Evolutionary conservation across 1,140 invertebrate genomes (phyloP).

Genomic region (Arctopsyche grandis): DNA sequence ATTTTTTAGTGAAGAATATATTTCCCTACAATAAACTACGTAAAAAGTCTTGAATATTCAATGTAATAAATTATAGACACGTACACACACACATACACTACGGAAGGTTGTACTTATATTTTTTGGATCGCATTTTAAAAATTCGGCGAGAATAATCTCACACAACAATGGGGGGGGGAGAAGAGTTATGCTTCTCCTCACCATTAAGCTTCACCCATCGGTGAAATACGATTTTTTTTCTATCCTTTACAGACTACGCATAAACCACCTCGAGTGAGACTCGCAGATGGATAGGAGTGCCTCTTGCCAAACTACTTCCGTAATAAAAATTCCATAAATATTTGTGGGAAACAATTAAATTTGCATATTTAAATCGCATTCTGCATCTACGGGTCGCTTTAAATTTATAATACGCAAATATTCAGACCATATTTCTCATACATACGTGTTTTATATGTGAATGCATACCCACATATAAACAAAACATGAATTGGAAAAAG

Average conservation of each 20-base stretch:
- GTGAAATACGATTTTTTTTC: conserved; percentile 31
- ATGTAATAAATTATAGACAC: neutral
- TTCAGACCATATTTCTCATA: too few relatives aligned
- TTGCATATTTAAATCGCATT: neutral
- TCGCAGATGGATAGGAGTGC: conserved; percentile 23
- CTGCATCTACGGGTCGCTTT: too few relatives aligned
- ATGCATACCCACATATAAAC: too few relatives aligned
- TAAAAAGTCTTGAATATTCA: conserved; percentile 17
- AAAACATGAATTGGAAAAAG: too few relatives aligned
- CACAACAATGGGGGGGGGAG: conserved; percentile 19
- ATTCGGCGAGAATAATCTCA: conserved; percentile 28
- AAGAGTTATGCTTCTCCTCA: conserved; percentile 25
- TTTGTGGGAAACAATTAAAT: neutral
- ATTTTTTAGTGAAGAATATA: neutral
- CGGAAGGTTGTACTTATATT: neutral
- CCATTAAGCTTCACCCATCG: conserved; percentile 31
- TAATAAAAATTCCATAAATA: conserved; percentile 15
- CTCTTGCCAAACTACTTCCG: conserved; percentile 2
- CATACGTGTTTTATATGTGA: too few relatives aligned
- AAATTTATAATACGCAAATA: too few relatives aligned
- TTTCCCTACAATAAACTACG: neutral
- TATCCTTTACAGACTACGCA: conserved; percentile 14
- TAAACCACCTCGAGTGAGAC: neutral
- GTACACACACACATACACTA: neutral
- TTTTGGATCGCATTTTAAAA: conserved; percentile 24